Evolutionary conservation across 2,113 vertebrate genomes (phyloP).

Genomic region (Triplophysa rosa): DNA sequence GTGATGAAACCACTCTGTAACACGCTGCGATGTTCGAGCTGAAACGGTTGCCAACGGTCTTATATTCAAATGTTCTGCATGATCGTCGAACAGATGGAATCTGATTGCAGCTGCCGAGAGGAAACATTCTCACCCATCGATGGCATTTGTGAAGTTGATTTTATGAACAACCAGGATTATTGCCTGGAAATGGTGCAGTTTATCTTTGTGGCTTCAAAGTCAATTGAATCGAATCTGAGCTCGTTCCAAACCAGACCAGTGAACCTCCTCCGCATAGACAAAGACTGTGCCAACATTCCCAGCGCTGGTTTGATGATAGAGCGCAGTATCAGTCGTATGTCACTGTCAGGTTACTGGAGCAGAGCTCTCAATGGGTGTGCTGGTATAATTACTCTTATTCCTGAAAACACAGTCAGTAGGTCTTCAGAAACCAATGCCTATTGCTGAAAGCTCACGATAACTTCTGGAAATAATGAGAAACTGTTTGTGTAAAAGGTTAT

Average conservation of each 20-base stretch:
- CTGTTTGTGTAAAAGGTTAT: background rate
- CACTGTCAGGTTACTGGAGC: constrained; percentile 46
- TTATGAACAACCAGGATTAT: background rate
- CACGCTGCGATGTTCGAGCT: background rate
- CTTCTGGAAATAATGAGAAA: background rate
- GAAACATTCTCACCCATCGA: background rate
- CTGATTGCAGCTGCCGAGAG: background rate
- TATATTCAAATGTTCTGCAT: background rate
- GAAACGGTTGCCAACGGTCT: background rate
- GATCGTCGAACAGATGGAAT: background rate
- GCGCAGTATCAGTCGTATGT: constrained; percentile 45
- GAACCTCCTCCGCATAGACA: background rate
- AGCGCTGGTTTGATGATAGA: constrained; percentile 3
- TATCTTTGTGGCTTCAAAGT: constrained; percentile 2
- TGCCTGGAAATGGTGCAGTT: background rate
- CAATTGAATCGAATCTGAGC: background rate
- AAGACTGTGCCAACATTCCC: background rate
- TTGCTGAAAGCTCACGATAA: constrained; percentile 30
- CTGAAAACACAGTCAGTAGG: constrained; percentile 51
- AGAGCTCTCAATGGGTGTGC: constrained; percentile 64
- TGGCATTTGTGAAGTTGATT: background rate
- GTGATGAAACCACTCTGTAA: background rate
- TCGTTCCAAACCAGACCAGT: background rate
- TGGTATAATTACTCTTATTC: constrained; percentile 63
- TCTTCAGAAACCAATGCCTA: constrained; percentile 61